Percentiles rank a stretch among this genome's conserved stretches.
Conservation (phyloP, 2,113 vertebrate genomes). For the Prunella himalayana region DNA sequence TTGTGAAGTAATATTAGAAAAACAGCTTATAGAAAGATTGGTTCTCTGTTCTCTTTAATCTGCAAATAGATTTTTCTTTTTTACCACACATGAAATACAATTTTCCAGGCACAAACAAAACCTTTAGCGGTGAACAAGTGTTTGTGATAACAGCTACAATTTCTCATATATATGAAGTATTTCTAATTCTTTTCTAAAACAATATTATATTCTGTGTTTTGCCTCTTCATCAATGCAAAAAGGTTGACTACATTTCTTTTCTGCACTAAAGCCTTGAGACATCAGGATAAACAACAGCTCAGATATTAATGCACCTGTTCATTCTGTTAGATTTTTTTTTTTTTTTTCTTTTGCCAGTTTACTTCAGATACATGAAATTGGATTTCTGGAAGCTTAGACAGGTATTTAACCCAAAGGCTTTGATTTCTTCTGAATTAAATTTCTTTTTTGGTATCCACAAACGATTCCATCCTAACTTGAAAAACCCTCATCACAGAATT, state of each 20-base stretch:
- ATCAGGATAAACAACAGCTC: background rate
- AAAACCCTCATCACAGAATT: background rate
- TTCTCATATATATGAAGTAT: background rate
- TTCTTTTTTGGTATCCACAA: background rate
- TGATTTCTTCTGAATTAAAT: constrained; percentile 1
- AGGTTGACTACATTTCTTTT: background rate
- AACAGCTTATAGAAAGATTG: background rate
- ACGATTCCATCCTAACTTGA: background rate
- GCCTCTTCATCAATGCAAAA: background rate
- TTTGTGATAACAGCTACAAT: background rate
- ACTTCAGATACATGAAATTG: background rate
- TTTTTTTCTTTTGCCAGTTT: background rate
- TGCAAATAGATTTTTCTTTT: background rate
- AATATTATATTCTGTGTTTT: background rate
- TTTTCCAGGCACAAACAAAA: background rate
- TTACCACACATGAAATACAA: background rate
- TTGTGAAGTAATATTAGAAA: background rate
- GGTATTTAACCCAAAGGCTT: background rate
- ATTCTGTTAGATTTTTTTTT: background rate
- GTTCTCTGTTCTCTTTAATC: background rate
- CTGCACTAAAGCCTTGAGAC: background rate
- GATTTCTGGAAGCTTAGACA: background rate
- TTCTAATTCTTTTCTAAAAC: background rate
- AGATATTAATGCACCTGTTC: background rate
- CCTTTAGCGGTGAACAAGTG: background rate